Evolutionary conservation across 1,140 invertebrate genomes (phyloP).

Genomic region (Drosophila busckii): DNA sequence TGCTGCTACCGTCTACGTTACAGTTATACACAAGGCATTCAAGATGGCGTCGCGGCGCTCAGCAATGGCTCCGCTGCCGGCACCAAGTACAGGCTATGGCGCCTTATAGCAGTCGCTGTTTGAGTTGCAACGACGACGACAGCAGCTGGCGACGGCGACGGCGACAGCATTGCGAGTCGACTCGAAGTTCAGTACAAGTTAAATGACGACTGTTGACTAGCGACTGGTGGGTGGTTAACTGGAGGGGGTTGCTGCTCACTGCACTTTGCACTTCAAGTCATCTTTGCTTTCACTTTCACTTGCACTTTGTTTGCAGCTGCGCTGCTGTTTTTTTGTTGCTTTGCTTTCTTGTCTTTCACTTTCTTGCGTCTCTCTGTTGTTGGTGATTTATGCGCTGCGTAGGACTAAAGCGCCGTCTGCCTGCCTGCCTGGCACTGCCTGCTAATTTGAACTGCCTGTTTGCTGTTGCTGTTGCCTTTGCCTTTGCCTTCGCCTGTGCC

Average conservation of each 20-base stretch:
- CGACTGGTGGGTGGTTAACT: conserved; percentile 3
- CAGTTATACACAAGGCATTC: conserved; percentile 30
- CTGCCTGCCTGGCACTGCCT: conserved; percentile 60
- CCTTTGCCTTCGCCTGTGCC: conserved; percentile 36
- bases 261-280: conserved; percentile 63
- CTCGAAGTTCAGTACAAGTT: conserved; percentile 1
- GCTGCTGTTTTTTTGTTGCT: conserved; percentile 14
- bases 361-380: no score
- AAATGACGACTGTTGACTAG: conserved; percentile 7
- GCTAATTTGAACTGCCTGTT: conserved; percentile 44
- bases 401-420: conserved; percentile 62
- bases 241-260: conserved; percentile 2
- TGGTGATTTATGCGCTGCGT: conserved; percentile 73
- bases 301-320: conserved; percentile 48
- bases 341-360: conserved; percentile 35
- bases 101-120: conserved; percentile 6
- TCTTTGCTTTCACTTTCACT: conserved; percentile 58
- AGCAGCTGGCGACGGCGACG: neutral
- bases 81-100: no score
- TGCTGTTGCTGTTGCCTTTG: conserved; percentile 25
- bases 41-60: conserved; percentile 57
- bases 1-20: conserved; percentile 1
- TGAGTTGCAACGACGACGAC: conserved; percentile 3
- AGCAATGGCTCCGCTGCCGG: conserved; percentile 7
- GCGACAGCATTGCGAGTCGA: conserved; percentile 23